Evolutionary conservation across 2,797 vertebrate genomes (phyloP), one percentile per base, ranked within the genome.

Genomic region (Eptatretus atami): DNA sequence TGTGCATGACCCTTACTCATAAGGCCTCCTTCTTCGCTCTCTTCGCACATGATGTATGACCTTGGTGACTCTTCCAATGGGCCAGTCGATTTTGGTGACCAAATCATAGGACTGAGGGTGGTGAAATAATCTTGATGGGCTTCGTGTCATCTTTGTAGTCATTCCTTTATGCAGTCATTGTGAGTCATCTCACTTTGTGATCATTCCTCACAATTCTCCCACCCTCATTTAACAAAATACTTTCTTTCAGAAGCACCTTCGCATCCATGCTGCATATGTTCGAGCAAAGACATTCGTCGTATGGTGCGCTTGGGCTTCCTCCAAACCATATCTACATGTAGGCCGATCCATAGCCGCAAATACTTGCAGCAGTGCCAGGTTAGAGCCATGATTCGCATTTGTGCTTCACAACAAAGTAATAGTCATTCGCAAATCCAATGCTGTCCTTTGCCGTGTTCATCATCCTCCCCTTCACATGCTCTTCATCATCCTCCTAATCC

Each of bases 321-420:
- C 72, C 88, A 66, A 76, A 80, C 1, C 84, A 95, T 70, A 94
- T 94, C 73, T 94, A 85, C 76, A 98, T 95, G 87, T 98, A 1
- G 92, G 92, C 54, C 76, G 88, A 66, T 80, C 88, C 60, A n/a
- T n/a, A 86, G 86, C 69, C 94, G 94, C 76, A 98, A 98, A 73
- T 78, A 90, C 76, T 86, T 86, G 72, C 79, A 81, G 67, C 90
- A 87, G 73, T 98, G 86, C 68, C 92, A 98, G 83, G 92, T 98
- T 44, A 44, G 31, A 44, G 31, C 31, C 19, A 19, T 44, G 4
- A 44, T 44, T 44, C 31, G 31, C 31, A 44, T 44, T 44, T 44
- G 31, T 44, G 31, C 31, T 44, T 44, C 31, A 44, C 31, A 8
- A 44, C 31, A 44, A 44, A 44, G 31, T 44, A 44, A 44, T 44